Conservation (phyloP, 2,888 invertebrate species). For the Auanema sp. region DNA sequence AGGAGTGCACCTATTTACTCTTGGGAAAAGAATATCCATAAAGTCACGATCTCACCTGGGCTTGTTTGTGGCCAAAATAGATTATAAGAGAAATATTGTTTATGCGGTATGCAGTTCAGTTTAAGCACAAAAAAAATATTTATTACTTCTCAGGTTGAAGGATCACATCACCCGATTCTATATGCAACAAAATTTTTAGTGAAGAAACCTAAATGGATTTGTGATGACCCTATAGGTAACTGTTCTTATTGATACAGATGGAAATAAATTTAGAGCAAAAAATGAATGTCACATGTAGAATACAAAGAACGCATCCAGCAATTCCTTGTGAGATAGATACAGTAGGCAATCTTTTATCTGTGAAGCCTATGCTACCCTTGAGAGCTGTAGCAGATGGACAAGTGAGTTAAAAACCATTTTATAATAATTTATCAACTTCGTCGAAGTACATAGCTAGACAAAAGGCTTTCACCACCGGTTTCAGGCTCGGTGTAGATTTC, state of each 20-base stretch:
- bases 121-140: neutral
- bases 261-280: neutral
- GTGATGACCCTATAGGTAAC: conserved; percentile 9
- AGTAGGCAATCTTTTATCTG: conserved; percentile 16
- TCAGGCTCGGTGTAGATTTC: too few species aligned
- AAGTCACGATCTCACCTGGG: conserved; percentile 68
- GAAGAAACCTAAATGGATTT: conserved; percentile 46
- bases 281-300: conserved; percentile 23
- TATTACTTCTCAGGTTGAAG: conserved; percentile 46
- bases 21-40: conserved; percentile 81
- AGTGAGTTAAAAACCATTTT: conserved; percentile 22
- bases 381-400: conserved; percentile 56
- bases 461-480: too few species aligned
- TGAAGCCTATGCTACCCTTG: conserved; percentile 43
- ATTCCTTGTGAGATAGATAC: conserved; percentile 30
- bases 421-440: neutral
- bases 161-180: conserved; percentile 45
- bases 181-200: conserved; percentile 47
- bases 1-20: conserved; percentile 84
- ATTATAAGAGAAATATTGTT: conserved; percentile 75
- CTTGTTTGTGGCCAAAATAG: conserved; percentile 78
- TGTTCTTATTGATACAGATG: conserved; percentile 10
- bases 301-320: conserved; percentile 52
- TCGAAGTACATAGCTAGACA: too few species aligned
- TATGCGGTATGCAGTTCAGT: conserved; percentile 72